phyloP scores from a whole-genome alignment of 2,113 vertebrate genomes.

The Steatornis caripensis region DNA sequence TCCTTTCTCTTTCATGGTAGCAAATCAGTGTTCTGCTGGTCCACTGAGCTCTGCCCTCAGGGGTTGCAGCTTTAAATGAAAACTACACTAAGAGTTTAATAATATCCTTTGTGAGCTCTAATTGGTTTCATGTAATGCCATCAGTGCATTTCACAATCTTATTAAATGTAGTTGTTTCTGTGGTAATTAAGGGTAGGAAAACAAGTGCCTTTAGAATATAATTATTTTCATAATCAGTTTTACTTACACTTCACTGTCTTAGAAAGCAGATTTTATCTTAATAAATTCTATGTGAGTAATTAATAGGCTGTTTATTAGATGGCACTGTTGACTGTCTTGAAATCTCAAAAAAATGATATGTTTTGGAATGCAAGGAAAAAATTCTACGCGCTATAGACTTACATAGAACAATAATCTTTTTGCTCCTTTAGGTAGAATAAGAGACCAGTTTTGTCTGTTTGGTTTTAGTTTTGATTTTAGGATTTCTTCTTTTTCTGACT shows the following conservation, averaged over 20 bases:
- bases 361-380: not conserved
- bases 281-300: constrained; percentile 60
- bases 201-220: constrained; percentile 61
- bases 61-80: constrained; percentile 23
- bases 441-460: not conserved
- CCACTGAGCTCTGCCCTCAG: not conserved
- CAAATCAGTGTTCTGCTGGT: not conserved
- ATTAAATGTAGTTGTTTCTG: constrained; percentile 56
- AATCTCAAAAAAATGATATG: not conserved
- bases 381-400: not conserved
- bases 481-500: not conserved
- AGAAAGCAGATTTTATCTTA: constrained; percentile 62
- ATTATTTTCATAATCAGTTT: constrained; percentile 70
- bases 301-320: constrained; percentile 44
- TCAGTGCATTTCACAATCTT: constrained; percentile 60
- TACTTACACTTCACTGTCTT: constrained; percentile 62
- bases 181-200: constrained; percentile 57
- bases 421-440: not conserved
- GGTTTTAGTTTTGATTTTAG: not conserved
- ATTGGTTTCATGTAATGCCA: constrained; percentile 62
- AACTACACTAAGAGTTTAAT: constrained; percentile 33
- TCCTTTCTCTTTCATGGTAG: not conserved
- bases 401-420: not conserved
- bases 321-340: not conserved
- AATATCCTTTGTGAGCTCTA: constrained; percentile 54